Base-by-base conservation (phyloP, 2,113 vertebrate genomes). In the Scartelaos histophorus region DNA sequence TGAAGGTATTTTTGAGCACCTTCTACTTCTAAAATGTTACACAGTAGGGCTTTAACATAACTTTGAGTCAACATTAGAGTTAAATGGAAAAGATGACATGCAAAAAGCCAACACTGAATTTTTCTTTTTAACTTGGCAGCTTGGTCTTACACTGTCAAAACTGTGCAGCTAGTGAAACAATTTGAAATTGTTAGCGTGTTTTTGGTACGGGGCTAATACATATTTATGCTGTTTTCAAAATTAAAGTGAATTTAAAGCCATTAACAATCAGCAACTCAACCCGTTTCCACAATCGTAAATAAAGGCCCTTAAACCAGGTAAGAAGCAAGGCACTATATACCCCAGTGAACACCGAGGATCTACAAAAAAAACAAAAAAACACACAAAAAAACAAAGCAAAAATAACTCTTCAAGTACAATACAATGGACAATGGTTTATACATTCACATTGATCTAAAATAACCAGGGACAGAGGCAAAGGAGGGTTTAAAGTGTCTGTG, bases 401-500 rank as follows among this genome's bases (percentile, higher is more conserved):
- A 17, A 79, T 21, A 69, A 69, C 69, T 76, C 76, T 89, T 89
- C 88, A 90, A 91, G 90, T 89, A 91, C 88, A 88, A 79, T 84
- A 84, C 74, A 88, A 87, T 84, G 83, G 82, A 90, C 84, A 89
- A 83, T 82, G 81, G 82, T 88, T 90, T 86, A 82, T 90, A 92
- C 90, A 90, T 92, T 91, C 90, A 91, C 89, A 91, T 91, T 92
- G 74, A 86, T 86, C 88, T 85, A 90, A 88, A 78, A 85, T 69
- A 85, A 87, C 73, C 79, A 78, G 81, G 80, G 86, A 46, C 70
- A 74, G 81, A 68, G 83, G 80, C 71, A 76, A 70, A 71, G 69
- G 80, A 78, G 82, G 83, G 83, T 70, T 79, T 90, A 92, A 90
- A 92, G 90, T 92, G 90, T 89, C 90, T 87, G 81, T 84, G 86